A percentile compares a stretch with the other conserved stretches of the same genome.
phyloP scores from a whole-genome alignment of 1,140 invertebrate genomes.

The Lordiphosa clarofinis region DNA sequence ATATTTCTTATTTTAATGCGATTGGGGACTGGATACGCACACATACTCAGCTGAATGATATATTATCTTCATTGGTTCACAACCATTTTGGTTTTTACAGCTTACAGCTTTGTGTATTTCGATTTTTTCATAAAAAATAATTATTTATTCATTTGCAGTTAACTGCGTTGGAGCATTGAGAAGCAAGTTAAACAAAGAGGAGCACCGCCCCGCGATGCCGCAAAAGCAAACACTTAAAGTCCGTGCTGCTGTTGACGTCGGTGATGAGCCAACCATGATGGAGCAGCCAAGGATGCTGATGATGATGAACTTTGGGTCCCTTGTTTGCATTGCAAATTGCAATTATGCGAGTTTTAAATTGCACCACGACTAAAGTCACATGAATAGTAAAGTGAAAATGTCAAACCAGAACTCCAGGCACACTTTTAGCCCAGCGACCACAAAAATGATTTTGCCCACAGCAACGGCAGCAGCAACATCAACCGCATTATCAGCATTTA shows the following conservation, averaged over 20 bases:
- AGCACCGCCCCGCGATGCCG: neutral
- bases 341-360: slow-evolving; percentile 59
- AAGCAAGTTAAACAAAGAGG: slow-evolving; percentile 11
- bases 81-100: neutral
- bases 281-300: slow-evolving; percentile 28
- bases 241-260: slow-evolving; percentile 8
- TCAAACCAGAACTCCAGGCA: neutral
- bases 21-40: slow-evolving; percentile 4
- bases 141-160: slow-evolving; percentile 68
- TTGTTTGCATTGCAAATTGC: slow-evolving; percentile 69
- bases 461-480: slow-evolving; percentile 12
- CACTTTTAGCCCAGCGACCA: slow-evolving; percentile 7
- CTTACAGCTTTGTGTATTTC: slow-evolving; percentile 16
- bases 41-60: slow-evolving; percentile 1
- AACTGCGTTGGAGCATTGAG: slow-evolving; percentile 25
- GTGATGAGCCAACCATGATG: slow-evolving; percentile 13
- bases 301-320: slow-evolving; percentile 32
- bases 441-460: slow-evolving; percentile 39
- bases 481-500: slow-evolving; percentile 12
- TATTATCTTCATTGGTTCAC: slow-evolving; percentile 13
- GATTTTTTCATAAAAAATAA: slow-evolving; percentile 48
- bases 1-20: slow-evolving; percentile 31
- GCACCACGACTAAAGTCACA: slow-evolving; percentile 7
- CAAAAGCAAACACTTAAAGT: slow-evolving; percentile 38
- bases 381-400: slow-evolving; percentile 10